Base-by-base conservation (phyloP, 2,888 invertebrate species). In the Dendrolimus houi region DNA sequence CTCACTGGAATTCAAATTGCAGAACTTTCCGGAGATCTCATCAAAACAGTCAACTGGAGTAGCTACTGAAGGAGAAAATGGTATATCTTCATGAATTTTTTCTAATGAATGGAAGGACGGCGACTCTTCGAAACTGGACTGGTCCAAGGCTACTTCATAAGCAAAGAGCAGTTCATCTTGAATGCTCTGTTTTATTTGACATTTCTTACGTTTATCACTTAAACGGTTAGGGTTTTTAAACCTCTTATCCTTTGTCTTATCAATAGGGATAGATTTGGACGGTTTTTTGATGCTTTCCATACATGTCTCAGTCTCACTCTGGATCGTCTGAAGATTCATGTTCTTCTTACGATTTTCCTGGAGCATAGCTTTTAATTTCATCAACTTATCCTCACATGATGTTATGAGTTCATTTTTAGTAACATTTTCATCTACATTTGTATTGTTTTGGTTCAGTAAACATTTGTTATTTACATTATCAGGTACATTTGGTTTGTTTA, bases 311-410 rank as follows among this genome's bases (percentile, higher is more conserved):
- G 54, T n/a, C 41, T 52, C 56, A 29, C 29, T 29, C 29, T 29
- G 29, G 6, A 29, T 29, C 8, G 54, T 17, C 3, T 42, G n/a
- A 12, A 52, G 58, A 52, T 64, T 63, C 47, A 56, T 58, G 56
- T 64, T 68, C 55, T 75, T 74, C 54, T 66, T 76, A 42, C 66
- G 66, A 62, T 74, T 77, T 42, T 73, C 69, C 64, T 76, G 70
- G 8, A 87, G 64, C 14, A 87, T 64, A 0, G 79, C 75, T 61
- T 87, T 87, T 13, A 88, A 62, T 63, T 74, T 76, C n/a, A 65
- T 76, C 10, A 88, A 61, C 68, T 88, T 89, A 55, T 86, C 86
- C 61, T 88, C 87, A 56, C 89, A 88, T 0, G 83, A 74, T 9
- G 75, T 64, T 0, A 87, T 75, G 13, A 84, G 60, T 61, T 81